Base-by-base conservation (phyloP, 2,888 invertebrate species). In the Tetragonisca angustula region DNA sequence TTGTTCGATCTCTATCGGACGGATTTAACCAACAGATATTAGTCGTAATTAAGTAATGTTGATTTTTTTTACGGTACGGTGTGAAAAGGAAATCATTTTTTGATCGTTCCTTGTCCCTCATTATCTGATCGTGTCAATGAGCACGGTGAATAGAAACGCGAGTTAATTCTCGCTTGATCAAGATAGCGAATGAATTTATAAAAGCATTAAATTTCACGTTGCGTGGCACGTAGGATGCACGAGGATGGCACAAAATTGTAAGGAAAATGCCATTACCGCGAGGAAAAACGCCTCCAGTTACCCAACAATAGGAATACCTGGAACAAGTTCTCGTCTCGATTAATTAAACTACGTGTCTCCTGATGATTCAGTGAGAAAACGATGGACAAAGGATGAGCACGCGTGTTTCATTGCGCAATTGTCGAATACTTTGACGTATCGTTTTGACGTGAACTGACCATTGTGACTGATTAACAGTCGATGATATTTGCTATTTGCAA, bases 71-170 rank as follows among this genome's bases (percentile, higher is more conserved):
- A 49, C 54, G 13, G 11, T 56, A 56, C 36, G 17, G 50, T 17
- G 59, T 19, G 27, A 49, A 27, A 21, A 52, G 21, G 43, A 77
- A 67, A 43, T 67, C 59, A 24, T 17, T 67, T 43, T 43, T 19
- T 32, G 52, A 65, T 72, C 62, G 70, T 64, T 21, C 9, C 32
- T 50, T 73, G 27, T 43, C 6, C 17, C n/a, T 13, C 27, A n/a
- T 21, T 81, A 81, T 81, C 81, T 72, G 81, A 81, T 81, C 59
- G 72, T 81, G 81, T 68, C 81, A 72, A 71, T 79, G 80, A 36
- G 15, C 70, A 71, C 24, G 9, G 52, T 43, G 36, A 32, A 59
- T 49, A 27, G 19, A n/a, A 72, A 49, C 49, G 17, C 36, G 43
- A 24, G 15, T 36, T 59, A 11, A 3, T 17, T 52, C 17, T 36